Conservation (phyloP, 2,113 vertebrate species). For the Vombatus ursinus region DNA sequence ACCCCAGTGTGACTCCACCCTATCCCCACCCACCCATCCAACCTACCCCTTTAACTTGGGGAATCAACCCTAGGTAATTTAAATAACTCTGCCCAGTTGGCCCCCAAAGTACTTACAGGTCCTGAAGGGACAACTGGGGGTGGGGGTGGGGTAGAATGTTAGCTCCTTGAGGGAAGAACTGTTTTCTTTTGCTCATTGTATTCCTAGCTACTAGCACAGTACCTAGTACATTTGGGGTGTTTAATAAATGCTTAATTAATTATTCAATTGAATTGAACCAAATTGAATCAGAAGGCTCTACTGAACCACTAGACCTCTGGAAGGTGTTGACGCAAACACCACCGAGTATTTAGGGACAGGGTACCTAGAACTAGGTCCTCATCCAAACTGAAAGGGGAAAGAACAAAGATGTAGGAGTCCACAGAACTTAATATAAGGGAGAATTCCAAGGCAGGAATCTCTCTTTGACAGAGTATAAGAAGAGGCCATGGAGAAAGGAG, state of each 20-base stretch:
- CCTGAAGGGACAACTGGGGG: not conserved
- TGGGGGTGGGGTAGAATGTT: not conserved
- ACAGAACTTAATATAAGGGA: not conserved
- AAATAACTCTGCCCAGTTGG: not conserved
- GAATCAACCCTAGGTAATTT: not conserved
- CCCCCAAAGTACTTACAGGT: not conserved
- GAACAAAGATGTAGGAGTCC: not conserved
- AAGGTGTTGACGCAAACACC: not conserved
- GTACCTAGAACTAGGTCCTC: not conserved
- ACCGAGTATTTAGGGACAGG: not conserved
- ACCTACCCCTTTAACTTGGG: not conserved
- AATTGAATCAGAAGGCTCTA: not conserved
- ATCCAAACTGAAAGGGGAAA: not conserved
- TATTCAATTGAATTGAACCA: not conserved
- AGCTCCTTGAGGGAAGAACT: not conserved
- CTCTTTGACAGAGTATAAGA: not conserved
- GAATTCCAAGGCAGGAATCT: not conserved
- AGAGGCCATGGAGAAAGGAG: not conserved
- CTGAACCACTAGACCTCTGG: not conserved
- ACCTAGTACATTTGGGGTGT: not conserved
- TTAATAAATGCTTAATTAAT: not conserved
- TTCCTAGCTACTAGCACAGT: not conserved
- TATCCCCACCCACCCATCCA: not conserved
- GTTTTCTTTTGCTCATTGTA: not conserved
- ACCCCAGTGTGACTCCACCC: not conserved